A percentile compares a stretch with the other conserved stretches of the same genome.
These are phyloP conservation scores for Zaprionus gabonicus DNA, from an alignment of 1,140 invertebrate genomes.

Conservation along the genomic window DNA sequence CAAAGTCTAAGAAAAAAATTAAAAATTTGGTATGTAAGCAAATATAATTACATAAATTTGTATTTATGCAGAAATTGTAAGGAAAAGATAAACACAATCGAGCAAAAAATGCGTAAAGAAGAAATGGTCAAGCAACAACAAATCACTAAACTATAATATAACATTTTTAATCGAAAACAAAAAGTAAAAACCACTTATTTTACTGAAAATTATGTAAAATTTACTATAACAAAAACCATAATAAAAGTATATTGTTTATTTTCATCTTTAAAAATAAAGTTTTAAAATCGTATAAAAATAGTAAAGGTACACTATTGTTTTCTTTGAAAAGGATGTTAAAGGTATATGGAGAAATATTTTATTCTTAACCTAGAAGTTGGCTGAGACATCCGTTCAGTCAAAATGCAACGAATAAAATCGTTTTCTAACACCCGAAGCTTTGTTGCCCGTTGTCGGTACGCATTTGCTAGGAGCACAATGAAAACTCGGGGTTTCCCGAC, in stretches of 20 bases:
- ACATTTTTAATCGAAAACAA: conserved; percentile 84
- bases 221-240: conserved; percentile 78
- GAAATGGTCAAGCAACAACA: conserved; percentile 67
- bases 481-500: too few relatives aligned
- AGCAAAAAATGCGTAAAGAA: conserved; percentile 62
- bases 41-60: conserved; percentile 82
- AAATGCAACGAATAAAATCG: too few relatives aligned
- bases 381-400: too few relatives aligned
- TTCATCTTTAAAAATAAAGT: conserved; percentile 85
- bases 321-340: background rate
- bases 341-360: background rate
- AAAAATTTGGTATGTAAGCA: conserved; percentile 80
- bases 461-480: too few relatives aligned
- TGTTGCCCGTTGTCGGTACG: too few relatives aligned
- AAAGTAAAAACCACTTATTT: conserved; percentile 80
- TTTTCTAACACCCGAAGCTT: too few relatives aligned
- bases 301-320: conserved; percentile 52
- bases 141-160: conserved; percentile 82
- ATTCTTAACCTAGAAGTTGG: too few relatives aligned
- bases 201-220: conserved; percentile 85
- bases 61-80: conserved; percentile 72
- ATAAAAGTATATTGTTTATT: conserved; percentile 85
- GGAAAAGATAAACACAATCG: conserved; percentile 56
- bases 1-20: conserved; percentile 71
- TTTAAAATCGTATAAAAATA: conserved; percentile 85